Evolutionary conservation across 2,888 invertebrate genomes (phyloP).

Genomic region (Schizotus pectinicornis): DNA sequence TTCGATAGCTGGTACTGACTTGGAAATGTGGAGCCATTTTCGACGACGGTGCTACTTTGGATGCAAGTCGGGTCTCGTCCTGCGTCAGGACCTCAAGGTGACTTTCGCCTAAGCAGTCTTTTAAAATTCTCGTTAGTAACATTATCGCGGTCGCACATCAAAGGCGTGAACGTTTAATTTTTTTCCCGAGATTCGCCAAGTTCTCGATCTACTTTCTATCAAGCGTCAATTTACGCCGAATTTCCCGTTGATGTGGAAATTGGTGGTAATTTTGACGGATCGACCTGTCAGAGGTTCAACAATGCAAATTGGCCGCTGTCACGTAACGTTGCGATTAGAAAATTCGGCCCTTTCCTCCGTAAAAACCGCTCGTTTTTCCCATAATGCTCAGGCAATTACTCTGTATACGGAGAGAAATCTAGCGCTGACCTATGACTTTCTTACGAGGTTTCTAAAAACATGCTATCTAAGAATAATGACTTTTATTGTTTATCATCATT

Average conservation of each 20-base stretch:
- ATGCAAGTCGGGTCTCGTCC: conserved; percentile 5
- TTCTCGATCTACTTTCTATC: too few species aligned
- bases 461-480: conserved; percentile 24
- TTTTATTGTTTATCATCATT: conserved; percentile 24
- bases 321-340: conserved; percentile 4
- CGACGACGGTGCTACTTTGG: background rate
- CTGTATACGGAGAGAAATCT: conserved; percentile 28
- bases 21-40: background rate
- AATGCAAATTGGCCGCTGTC: background rate
- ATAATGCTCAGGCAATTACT: conserved; percentile 23
- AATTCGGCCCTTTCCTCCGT: background rate
- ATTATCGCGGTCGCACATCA: background rate
- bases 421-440: conserved; percentile 31
- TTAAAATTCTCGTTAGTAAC: conserved; percentile 2
- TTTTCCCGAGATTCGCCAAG: background rate
- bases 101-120: background rate
- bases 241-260: background rate
- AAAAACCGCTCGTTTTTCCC: conserved; percentile 13
- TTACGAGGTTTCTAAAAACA: conserved; percentile 29
- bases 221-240: background rate
- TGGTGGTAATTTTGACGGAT: background rate
- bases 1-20: background rate
- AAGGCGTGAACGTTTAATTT: conserved; percentile 4
- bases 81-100: conserved; percentile 4
- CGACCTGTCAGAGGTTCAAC: background rate